Evolutionary conservation across 1,140 invertebrate genomes (phyloP).

Genomic region (Ceratina australensis): DNA sequence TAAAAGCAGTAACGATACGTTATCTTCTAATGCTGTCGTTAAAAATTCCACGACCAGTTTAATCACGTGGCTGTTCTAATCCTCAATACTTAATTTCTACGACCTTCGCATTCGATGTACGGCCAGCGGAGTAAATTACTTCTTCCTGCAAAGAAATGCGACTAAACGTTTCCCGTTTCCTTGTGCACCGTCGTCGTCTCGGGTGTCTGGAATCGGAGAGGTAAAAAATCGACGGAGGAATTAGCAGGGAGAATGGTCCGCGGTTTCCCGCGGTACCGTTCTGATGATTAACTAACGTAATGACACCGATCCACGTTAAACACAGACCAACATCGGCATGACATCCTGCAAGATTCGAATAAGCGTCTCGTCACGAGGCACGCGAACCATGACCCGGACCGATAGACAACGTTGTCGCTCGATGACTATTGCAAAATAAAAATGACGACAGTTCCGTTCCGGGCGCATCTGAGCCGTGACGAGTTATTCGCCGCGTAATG

Average conservation of each 20-base stretch:
- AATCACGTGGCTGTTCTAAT: background rate
- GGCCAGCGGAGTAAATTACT: slow-evolving; percentile 1
- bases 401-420: background rate
- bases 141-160: background rate
- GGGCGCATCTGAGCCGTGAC: background rate
- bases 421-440: slow-evolving; percentile 46
- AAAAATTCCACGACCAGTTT: background rate
- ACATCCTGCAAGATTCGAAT: slow-evolving; percentile 62
- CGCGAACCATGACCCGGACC: slow-evolving; percentile 55
- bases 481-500: slow-evolving; percentile 13
- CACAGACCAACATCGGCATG: slow-evolving; percentile 63
- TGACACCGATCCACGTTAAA: slow-evolving; percentile 64
- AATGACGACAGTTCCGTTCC: slow-evolving; percentile 28
- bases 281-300: slow-evolving; percentile 67
- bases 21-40: background rate
- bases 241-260: slow-evolving; percentile 46
- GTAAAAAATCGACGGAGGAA: slow-evolving; percentile 10
- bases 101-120: background rate
- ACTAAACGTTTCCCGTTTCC: slow-evolving; percentile 18
- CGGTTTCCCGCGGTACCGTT: slow-evolving; percentile 57
- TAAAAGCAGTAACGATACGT: background rate
- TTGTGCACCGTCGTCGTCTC: background rate
- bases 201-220: background rate
- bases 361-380: slow-evolving; percentile 40
- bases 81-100: background rate